Evolutionary conservation across 2,797 vertebrate species (phyloP).

Genomic region (Coreius guichenoti): DNA sequence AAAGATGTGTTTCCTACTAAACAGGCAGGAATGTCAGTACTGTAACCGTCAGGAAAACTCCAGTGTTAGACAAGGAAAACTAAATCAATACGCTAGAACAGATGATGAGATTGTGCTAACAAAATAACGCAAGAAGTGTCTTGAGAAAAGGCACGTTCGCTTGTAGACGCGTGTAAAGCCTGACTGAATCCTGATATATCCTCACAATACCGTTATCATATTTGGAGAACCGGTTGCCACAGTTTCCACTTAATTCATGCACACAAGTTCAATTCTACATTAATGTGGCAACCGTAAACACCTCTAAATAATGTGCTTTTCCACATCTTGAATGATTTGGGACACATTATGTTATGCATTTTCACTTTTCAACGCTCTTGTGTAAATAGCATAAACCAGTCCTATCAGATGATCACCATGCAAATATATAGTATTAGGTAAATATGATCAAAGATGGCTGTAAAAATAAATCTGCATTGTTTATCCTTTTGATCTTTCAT

Average conservation of each 20-base stretch:
- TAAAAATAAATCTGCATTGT: not conserved
- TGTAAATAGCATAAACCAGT: not conserved
- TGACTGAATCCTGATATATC: conserved; percentile 47
- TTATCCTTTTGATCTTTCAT: not conserved
- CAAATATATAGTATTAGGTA: not conserved
- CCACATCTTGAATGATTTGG: not conserved
- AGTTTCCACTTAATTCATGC: not conserved
- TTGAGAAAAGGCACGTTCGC: conserved; percentile 79
- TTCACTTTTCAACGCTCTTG: not conserved
- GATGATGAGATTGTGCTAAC: conserved; percentile 60
- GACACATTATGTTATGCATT: not conserved
- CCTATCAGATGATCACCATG: not conserved
- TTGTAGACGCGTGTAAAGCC: conserved; percentile 50
- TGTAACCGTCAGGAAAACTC: conserved; percentile 57
- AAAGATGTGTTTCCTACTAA: conserved; percentile 61
- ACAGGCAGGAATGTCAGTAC: conserved; percentile 73
- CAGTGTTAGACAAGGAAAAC: conserved; percentile 70
- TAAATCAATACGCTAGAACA: conserved; percentile 59
- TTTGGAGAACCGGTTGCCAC: not conserved
- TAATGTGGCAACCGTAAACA: not conserved
- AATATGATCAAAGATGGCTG: not conserved
- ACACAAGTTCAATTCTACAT: not conserved
- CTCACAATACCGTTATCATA: not conserved
- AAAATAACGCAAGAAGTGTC: conserved; percentile 58
- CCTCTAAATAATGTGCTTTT: not conserved